Conservation (phyloP, 1,140 invertebrate species). For the Caenorhabditis brenneri region DNA sequence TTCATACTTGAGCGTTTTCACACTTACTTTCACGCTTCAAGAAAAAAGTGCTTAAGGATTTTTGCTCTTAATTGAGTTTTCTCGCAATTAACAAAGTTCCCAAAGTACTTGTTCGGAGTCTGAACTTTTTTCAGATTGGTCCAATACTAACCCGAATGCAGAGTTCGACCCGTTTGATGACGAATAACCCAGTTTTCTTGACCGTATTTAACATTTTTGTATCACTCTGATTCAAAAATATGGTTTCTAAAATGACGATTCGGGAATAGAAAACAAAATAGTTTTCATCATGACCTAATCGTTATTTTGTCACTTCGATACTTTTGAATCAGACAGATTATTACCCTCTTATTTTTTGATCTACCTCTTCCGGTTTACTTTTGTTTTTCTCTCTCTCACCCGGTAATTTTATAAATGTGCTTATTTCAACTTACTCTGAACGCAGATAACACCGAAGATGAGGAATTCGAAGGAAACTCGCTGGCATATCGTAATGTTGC, state of each 20-base stretch:
- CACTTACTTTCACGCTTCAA: background rate
- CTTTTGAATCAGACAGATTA: too few relatives aligned
- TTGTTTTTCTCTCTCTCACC: background rate
- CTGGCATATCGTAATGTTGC: conserved; percentile 62
- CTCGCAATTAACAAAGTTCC: background rate
- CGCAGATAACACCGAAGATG: conserved; percentile 50
- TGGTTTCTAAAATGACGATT: too few relatives aligned
- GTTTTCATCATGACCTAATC: too few relatives aligned
- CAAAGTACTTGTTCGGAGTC: background rate
- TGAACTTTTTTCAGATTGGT: conserved; percentile 25
- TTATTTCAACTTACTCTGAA: background rate
- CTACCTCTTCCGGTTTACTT: background rate
- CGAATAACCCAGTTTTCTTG: too few relatives aligned
- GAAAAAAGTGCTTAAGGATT: background rate
- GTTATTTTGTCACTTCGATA: too few relatives aligned
- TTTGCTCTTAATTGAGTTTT: background rate
- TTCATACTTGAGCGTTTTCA: background rate
- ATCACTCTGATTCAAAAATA: background rate
- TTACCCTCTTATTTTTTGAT: background rate
- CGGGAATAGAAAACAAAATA: too few relatives aligned
- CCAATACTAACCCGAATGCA: conserved; percentile 13
- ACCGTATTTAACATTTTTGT: background rate
- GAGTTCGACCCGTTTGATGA: conserved; percentile 35
- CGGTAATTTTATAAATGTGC: background rate
- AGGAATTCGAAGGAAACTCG: conserved; percentile 56